Evolutionary conservation across 2,888 invertebrate genomes (phyloP), one percentile per base, ranked within the genome.

Genomic region (Andrena dorsata): DNA sequence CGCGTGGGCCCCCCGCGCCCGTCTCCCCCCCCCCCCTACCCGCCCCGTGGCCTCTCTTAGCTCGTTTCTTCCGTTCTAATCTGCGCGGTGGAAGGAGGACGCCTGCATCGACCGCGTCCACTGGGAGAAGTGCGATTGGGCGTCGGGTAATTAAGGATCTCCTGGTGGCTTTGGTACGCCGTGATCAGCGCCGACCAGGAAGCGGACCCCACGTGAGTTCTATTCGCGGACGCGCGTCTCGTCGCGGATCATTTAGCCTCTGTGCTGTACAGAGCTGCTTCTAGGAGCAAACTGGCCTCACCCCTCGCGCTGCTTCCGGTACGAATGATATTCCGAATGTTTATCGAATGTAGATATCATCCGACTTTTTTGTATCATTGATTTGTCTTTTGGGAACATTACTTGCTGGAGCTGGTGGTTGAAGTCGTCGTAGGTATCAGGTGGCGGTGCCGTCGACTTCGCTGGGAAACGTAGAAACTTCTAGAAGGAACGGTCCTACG

Each of bases 61-160:
- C 30, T n/a, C n/a, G 23, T n/a, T n/a, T 53, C 23, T 35, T 35
- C 41, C 35, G 56, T 20, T 51, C 77, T 80, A 79, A 85, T 86
- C 85, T n/a, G 86, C 80, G 75, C 20, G 60, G 61, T 69, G 63
- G 63, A 49, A 68, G 53, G 20, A 51, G 51, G 51, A 70, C 64
- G 35, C 35, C 65, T 56, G 81, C 76, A 85, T 83, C 76, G 77
- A 82, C 81, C 80, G 72, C 72, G 83, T 85, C 75, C 69, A 68
- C 32, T 53, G 78, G 63, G 56, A 79, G 71, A 82, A 84, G 80
- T 35, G 85, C 87, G 86, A 83, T 82, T 83, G 88, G 80, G 82
- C 88, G 87, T 84, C 77, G 88, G 86, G 84, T 88, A 88, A 88
- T 88, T 88, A 79, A 83, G 74, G 61, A 74, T 83, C 83, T 83